A percentile compares a stretch with the other conserved stretches of the same genome.
These are phyloP conservation scores for Phymanthus crucifer DNA, from an alignment of 92 coral and sea anemone species.

Conservation along the genomic window DNA sequence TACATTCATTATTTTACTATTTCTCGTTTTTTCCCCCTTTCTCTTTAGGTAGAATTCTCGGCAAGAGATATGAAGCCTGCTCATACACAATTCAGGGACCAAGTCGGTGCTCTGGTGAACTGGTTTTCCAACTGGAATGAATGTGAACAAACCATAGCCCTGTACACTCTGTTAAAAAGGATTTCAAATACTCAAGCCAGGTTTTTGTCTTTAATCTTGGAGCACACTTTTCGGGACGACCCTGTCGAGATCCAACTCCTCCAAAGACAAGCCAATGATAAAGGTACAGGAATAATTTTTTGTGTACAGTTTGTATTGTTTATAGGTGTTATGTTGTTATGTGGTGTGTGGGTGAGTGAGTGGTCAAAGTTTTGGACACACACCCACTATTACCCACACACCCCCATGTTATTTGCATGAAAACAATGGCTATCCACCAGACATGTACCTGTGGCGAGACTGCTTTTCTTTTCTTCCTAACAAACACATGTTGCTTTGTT, in stretches of 20 bases:
- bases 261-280: conserved; percentile 90
- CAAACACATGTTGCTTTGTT: conserved; percentile 21
- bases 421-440: conserved; percentile 31
- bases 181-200: conserved; percentile 92
- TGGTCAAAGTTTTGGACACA: conserved; percentile 8
- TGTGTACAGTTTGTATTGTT: background rate
- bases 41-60: conserved; percentile 31
- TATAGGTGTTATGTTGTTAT: background rate
- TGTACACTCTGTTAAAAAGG: conserved; percentile 83
- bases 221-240: conserved; percentile 96
- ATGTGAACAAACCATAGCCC: conserved; percentile 94
- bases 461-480: background rate
- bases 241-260: conserved; percentile 77
- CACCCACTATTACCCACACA: conserved; percentile 12
- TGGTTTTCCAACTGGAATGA: conserved; percentile 99
- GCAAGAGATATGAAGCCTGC: conserved; percentile 95
- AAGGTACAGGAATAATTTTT: conserved; percentile 63
- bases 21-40: background rate
- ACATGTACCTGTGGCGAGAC: conserved; percentile 22
- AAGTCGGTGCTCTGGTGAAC: conserved; percentile 81
- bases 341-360: conserved; percentile 11
- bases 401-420: conserved; percentile 28
- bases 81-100: conserved; percentile 86
- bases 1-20: conserved; percentile 15
- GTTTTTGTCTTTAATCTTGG: conserved; percentile 88